phyloP scores from a whole-genome alignment of 2,888 invertebrate species.

The Piscicola geometra region DNA sequence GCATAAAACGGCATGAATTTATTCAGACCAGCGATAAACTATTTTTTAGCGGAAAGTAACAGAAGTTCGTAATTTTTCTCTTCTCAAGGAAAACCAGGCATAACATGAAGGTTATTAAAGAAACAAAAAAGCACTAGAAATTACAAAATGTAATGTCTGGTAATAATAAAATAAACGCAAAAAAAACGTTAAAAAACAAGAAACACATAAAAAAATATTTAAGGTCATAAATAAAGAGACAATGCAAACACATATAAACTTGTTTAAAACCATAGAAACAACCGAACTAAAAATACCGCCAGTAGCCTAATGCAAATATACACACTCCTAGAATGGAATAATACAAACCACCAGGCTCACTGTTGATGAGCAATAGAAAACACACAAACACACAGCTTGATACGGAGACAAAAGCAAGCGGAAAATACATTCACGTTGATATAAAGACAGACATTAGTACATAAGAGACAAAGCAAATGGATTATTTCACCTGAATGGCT shows the following conservation, averaged over 20 bases:
- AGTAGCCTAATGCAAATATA: background rate
- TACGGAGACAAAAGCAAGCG: background rate
- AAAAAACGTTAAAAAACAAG: background rate
- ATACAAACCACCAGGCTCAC: no score
- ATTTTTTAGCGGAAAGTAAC: background rate
- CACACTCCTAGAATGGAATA: background rate
- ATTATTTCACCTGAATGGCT: constrained; percentile 9
- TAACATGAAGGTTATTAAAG: background rate
- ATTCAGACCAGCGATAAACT: background rate
- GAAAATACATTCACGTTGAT: background rate
- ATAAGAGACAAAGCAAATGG: background rate
- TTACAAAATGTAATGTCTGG: background rate
- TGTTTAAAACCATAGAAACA: constrained; percentile 14
- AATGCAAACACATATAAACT: constrained; percentile 9
- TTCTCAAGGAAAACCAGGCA: background rate
- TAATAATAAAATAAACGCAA: no score
- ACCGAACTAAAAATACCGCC: constrained; percentile 5
- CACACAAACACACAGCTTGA: no score
- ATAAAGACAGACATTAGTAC: no score
- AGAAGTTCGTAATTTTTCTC: background rate
- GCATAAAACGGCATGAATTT: background rate
- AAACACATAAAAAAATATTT: background rate
- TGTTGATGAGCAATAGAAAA: no score
- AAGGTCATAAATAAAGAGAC: constrained; percentile 5
- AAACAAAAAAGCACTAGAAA: background rate